A percentile compares a stretch with the other conserved stretches of the same genome.
Conservation (phyloP, 2,888 invertebrate genomes). For the Endotricha flammealis region DNA sequence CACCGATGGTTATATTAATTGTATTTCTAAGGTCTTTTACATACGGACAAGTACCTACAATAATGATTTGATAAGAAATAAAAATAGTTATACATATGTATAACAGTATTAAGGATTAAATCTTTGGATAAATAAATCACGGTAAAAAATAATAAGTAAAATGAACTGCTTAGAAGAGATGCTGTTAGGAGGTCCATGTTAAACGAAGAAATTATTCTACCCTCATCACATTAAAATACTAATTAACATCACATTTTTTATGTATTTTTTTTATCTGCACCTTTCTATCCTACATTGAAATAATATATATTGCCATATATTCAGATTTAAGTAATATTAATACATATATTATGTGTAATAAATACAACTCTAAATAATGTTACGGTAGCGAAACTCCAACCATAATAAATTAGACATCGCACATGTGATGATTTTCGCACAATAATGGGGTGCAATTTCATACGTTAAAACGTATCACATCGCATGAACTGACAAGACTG, state of each 20-base stretch:
- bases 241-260: slow-evolving; percentile 24
- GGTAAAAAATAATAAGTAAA: slow-evolving; percentile 25
- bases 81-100: slow-evolving; percentile 30
- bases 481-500: no score
- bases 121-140: slow-evolving; percentile 50
- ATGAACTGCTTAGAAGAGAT: slow-evolving; percentile 8
- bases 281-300: slow-evolving; percentile 15
- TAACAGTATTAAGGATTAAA: slow-evolving; percentile 29
- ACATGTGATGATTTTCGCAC: no score
- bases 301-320: slow-evolving; percentile 1
- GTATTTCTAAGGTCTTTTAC: background rate
- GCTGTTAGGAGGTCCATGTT: background rate
- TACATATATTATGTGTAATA: slow-evolving; percentile 1
- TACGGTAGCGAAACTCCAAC: no score
- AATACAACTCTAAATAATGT: no score
- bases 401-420: no score
- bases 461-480: no score
- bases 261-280: slow-evolving; percentile 17
- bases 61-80: slow-evolving; percentile 11
- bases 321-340: background rate
- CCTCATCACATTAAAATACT: slow-evolving; percentile 15
- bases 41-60: slow-evolving; percentile 13
- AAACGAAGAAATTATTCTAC: slow-evolving; percentile 9
- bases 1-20: background rate
- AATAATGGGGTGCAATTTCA: no score